Percentiles rank a stretch among this genome's conserved stretches.
Evolutionary conservation across 2,113 vertebrate species (phyloP).

Genomic region (Lepus timidus): DNA sequence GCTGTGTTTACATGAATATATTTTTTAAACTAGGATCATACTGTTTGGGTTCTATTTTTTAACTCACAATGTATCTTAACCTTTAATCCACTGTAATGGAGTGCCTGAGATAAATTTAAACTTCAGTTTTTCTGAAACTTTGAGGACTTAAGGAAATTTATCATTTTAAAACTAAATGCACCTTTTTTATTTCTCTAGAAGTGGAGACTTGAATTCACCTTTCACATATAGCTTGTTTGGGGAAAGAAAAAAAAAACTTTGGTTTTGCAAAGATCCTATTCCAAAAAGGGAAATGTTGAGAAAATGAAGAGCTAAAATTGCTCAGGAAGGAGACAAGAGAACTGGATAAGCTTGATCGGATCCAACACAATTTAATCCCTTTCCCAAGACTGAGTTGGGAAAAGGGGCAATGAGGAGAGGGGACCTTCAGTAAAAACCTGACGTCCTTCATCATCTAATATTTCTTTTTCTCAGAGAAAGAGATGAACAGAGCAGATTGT

Average conservation of each 20-base stretch:
- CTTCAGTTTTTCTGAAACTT: constrained; percentile 6
- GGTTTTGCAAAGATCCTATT: constrained; percentile 1
- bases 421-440: background rate
- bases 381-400: background rate
- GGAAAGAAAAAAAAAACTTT: background rate
- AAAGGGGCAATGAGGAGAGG: background rate
- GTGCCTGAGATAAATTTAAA: background rate
- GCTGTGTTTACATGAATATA: background rate
- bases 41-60: background rate
- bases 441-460: background rate
- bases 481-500: background rate
- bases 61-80: background rate
- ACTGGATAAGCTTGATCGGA: background rate
- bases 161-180: constrained; percentile 15
- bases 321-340: background rate
- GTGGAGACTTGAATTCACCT: background rate
- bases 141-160: constrained; percentile 3
- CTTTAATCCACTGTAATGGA: background rate
- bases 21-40: background rate
- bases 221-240: background rate
- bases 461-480: constrained; percentile 1
- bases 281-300: constrained; percentile 31
- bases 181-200: constrained; percentile 34
- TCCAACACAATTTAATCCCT: constrained; percentile 1
- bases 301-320: background rate